Conservation (phyloP, 2,797 vertebrate genomes). For the Sphenopsis melanotis region DNA sequence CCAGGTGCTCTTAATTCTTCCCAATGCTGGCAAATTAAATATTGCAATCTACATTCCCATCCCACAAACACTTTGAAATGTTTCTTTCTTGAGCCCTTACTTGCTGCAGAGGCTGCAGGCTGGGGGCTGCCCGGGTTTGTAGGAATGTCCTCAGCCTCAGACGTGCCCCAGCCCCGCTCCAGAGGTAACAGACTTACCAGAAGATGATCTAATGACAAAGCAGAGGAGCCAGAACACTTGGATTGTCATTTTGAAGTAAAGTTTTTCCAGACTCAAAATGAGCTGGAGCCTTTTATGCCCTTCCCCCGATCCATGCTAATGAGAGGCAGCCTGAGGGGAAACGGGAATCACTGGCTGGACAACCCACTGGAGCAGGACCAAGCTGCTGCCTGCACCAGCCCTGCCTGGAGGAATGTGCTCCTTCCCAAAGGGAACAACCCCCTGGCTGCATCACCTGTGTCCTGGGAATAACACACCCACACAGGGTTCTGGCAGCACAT, state of each 20-base stretch:
- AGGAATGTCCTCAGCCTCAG: not conserved
- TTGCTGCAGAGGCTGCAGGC: not conserved
- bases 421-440: not conserved
- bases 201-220: constrained; percentile 49
- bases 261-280: constrained; percentile 45
- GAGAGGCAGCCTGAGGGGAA: constrained; percentile 79
- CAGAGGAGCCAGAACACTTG: constrained; percentile 54
- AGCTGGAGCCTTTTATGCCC: constrained; percentile 55
- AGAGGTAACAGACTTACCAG: constrained; percentile 31
- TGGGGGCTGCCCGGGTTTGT: not conserved
- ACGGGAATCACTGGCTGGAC: constrained; percentile 63
- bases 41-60: not conserved
- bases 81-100: not conserved
- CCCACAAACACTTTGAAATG: not conserved
- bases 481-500: accelerated
- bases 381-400: constrained; percentile 64
- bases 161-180: not conserved
- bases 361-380: constrained; percentile 67
- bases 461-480: not conserved
- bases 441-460: not conserved
- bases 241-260: constrained; percentile 55
- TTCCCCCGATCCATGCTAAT: constrained; percentile 76
- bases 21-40: not conserved
- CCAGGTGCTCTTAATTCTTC: not conserved
- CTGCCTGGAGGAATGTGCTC: not conserved